Percentiles rank a stretch among this genome's conserved stretches.
These are phyloP conservation scores for Psittacus erithacus DNA, from an alignment of 2,113 vertebrate genomes.

Conservation along the genomic window DNA sequence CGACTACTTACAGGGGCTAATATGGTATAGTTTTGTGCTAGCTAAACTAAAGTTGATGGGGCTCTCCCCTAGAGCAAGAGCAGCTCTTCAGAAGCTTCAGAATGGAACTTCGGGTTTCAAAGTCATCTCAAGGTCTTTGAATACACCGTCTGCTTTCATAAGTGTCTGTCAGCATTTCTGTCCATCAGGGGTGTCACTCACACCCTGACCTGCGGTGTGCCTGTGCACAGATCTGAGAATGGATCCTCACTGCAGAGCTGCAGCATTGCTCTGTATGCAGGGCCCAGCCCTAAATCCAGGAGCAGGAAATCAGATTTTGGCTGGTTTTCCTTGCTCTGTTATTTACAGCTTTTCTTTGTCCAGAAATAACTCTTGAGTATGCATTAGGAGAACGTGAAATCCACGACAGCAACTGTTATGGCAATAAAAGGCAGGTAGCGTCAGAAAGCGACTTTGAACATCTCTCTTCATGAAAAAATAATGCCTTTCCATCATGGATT, in stretches of 20 bases:
- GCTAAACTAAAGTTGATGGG: not conserved
- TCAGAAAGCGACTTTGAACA: not conserved
- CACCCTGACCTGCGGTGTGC: not conserved
- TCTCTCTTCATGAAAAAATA: not conserved
- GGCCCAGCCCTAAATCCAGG: not conserved
- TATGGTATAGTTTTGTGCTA: accelerated
- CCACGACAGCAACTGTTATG: not conserved
- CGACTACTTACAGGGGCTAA: not conserved
- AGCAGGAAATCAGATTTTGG: not conserved
- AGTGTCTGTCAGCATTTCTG: accelerated
- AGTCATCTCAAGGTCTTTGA: not conserved
- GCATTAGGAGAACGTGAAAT: not conserved
- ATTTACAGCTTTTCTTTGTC: not conserved
- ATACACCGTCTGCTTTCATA: accelerated
- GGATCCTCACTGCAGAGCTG: not conserved
- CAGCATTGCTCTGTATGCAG: accelerated
- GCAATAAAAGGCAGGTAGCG: not conserved
- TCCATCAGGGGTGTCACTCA: accelerated
- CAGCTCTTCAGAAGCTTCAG: not conserved
- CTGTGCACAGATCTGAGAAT: not conserved
- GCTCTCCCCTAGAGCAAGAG: not conserved
- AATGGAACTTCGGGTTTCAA: not conserved
- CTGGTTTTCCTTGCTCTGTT: not conserved
- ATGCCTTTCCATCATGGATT: not conserved
- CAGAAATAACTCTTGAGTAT: not conserved